phyloP scores from a whole-genome alignment of 2,797 vertebrate genomes.

The Acanthiza pusilla region DNA sequence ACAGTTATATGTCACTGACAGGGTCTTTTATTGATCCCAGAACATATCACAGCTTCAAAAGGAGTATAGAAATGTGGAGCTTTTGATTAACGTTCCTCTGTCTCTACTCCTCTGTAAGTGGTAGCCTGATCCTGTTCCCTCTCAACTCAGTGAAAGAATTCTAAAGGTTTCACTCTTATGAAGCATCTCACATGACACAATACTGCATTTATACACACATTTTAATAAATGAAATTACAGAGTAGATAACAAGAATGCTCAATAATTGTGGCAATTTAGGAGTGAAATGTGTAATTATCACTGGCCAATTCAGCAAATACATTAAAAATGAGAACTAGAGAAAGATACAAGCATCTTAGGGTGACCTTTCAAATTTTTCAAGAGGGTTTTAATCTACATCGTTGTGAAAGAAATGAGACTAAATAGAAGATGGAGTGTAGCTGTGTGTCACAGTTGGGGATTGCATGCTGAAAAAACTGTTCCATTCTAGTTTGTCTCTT shows the following conservation, averaged over 20 bases:
- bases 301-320: background rate
- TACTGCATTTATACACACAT: background rate
- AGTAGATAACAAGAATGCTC: background rate
- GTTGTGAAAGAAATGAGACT: background rate
- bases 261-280: background rate
- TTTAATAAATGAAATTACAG: background rate
- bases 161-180: background rate
- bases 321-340: background rate
- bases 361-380: background rate
- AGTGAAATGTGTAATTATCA: background rate
- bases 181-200: background rate
- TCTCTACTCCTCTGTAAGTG: background rate
- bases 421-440: background rate
- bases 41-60: background rate
- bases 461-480: background rate
- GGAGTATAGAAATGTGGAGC: background rate
- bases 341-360: background rate
- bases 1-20: background rate
- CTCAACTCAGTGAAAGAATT: background rate
- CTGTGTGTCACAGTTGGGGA: background rate
- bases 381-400: background rate
- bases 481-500: background rate
- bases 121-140: background rate
- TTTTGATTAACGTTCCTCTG: background rate
- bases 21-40: background rate